Evolutionary conservation across 2,797 vertebrate genomes (phyloP).

Genomic region (Gila robusta): DNA sequence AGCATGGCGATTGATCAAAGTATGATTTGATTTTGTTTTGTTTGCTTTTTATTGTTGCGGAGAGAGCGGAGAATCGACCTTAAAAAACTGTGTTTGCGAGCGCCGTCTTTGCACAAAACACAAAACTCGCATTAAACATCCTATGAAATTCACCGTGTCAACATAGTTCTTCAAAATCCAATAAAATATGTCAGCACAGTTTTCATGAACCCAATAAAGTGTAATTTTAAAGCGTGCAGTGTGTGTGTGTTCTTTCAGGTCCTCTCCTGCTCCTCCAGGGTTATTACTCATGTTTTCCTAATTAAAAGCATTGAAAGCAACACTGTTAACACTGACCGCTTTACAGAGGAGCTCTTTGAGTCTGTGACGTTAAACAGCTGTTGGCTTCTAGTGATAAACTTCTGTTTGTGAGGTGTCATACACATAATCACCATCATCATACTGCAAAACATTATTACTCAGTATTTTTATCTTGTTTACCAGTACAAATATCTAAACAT

Average conservation of each 20-base stretch:
- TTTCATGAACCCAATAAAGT: constrained; percentile 57
- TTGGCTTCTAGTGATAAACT: background rate
- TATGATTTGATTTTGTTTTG: constrained; percentile 24
- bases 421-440: background rate
- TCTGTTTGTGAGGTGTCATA: background rate
- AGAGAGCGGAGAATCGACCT: background rate
- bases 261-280: constrained; percentile 17
- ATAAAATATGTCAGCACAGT: constrained; percentile 48
- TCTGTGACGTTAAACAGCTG: constrained; percentile 38
- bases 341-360: constrained; percentile 5
- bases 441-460: background rate
- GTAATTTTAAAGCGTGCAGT: constrained; percentile 38
- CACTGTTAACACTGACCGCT: constrained; percentile 24
- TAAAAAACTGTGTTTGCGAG: constrained; percentile 7
- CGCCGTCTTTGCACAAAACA: background rate
- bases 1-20: constrained; percentile 24
- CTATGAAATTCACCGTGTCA: constrained; percentile 49
- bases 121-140: constrained; percentile 47
- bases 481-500: too few relatives aligned
- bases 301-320: constrained; percentile 41
- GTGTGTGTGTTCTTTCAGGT: constrained; percentile 47
- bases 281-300: constrained; percentile 25
- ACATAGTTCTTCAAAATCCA: constrained; percentile 58
- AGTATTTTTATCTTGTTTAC: background rate
- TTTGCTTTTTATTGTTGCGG: constrained; percentile 37